A percentile compares a stretch with the other conserved stretches of the same genome.
phyloP scores from a whole-genome alignment of 2,888 invertebrate species.

The Dynastes tityus region DNA sequence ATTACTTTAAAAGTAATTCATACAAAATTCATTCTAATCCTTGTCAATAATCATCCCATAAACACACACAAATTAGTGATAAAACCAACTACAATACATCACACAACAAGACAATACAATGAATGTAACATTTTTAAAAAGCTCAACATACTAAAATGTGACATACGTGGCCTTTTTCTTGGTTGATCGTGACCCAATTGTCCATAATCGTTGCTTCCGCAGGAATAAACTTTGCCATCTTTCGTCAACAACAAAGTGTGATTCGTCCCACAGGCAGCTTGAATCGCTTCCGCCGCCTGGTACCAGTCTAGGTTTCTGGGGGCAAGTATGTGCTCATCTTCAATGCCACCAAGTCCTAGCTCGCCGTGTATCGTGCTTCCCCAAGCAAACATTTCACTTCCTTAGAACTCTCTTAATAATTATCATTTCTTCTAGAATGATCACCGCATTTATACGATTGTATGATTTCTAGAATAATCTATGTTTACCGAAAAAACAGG shows the following conservation, averaged over 20 bases:
- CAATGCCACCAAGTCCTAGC: slow-evolving; percentile 84
- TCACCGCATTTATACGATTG: neutral
- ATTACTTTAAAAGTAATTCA: too few relatives aligned
- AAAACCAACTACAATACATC: slow-evolving; percentile 65
- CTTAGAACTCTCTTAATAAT: neutral
- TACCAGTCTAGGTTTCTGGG: slow-evolving; percentile 78
- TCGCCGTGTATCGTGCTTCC: slow-evolving; percentile 85
- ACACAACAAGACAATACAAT: slow-evolving; percentile 65
- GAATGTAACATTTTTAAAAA: slow-evolving; percentile 52
- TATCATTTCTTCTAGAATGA: slow-evolving; percentile 39
- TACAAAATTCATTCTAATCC: too few relatives aligned
- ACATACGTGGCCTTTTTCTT: slow-evolving; percentile 80
- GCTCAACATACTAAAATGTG: slow-evolving; percentile 74
- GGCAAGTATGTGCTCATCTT: slow-evolving; percentile 79
- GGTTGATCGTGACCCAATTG: slow-evolving; percentile 87
- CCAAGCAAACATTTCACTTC: slow-evolving; percentile 78
- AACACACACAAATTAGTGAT: neutral
- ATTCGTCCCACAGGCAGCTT: slow-evolving; percentile 84
- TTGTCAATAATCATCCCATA: slow-evolving; percentile 5
- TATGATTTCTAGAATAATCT: slow-evolving; percentile 31
- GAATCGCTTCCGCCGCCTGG: slow-evolving; percentile 72
- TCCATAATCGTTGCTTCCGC: slow-evolving; percentile 94
- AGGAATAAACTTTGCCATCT: slow-evolving; percentile 88
- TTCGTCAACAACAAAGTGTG: slow-evolving; percentile 86
- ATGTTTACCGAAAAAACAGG: slow-evolving; percentile 24